A percentile compares a stretch with the other conserved stretches of the same genome.
Evolutionary conservation across 2,113 vertebrate species (phyloP).

Genomic region (Syngnathus typhle): DNA sequence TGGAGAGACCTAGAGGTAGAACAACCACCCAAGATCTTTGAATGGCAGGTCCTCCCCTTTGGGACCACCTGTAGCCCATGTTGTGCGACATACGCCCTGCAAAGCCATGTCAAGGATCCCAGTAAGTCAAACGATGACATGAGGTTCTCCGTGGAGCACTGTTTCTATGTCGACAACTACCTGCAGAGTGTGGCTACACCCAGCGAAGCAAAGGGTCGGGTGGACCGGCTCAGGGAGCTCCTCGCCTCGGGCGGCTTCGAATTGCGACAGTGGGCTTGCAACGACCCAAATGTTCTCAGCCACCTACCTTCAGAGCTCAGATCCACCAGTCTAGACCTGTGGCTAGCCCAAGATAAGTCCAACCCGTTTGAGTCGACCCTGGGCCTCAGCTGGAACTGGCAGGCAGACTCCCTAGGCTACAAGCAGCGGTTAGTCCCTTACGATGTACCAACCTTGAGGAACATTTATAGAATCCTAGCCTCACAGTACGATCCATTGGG

Average conservation of each 20-base stretch:
- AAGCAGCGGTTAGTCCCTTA: not conserved
- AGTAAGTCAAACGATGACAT: not conserved
- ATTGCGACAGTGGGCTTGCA: conserved; percentile 15
- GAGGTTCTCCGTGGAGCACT: conserved; percentile 7
- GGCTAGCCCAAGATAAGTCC: not conserved
- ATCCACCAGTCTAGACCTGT: not conserved
- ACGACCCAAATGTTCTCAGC: not conserved
- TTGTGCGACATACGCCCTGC: conserved; percentile 1
- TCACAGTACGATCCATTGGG: conserved; percentile 22
- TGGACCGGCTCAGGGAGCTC: not conserved
- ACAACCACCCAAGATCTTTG: not conserved
- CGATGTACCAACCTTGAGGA: conserved; percentile 4
- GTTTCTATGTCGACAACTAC: conserved; percentile 22
- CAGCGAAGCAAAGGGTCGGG: not conserved
- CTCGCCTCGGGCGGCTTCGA: not conserved
- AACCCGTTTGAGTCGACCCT: too few species aligned
- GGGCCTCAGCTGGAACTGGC: too few species aligned
- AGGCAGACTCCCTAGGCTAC: conserved; percentile 6
- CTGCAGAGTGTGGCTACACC: conserved; percentile 2
- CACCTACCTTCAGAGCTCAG: not conserved
- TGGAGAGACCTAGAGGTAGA: not conserved
- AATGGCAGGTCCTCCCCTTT: conserved; percentile 20
- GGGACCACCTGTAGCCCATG: too few species aligned
- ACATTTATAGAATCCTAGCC: not conserved
- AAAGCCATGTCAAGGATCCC: not conserved